Evolutionary conservation across 1,140 invertebrate species (phyloP), one percentile per base, ranked within the genome.

Genomic region (Panonychus citri): DNA sequence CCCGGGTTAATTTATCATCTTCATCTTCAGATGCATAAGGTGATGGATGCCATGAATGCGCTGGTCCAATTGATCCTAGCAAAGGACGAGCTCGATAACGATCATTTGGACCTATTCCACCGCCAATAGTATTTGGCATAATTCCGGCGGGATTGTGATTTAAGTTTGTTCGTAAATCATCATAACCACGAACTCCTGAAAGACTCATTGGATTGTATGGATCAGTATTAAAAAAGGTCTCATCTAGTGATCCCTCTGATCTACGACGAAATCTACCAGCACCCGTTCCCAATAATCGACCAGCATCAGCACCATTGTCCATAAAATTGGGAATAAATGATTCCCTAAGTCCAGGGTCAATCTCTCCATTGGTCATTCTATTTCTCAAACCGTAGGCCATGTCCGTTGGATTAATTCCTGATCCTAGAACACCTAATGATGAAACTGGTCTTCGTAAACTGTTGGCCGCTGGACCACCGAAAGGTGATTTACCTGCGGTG

Each of bases 21-120:
- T 69, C 69, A 37, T 71, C 71, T 54, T 74, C 74, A 52, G 70
- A 71, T 24, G 69, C 71, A 57, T 75, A 75, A 5, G 75, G 76
- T 1, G 75, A 76, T 3, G 76, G 75, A 60, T 77, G 74, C 75
- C 75, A 77, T 10, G 75, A 77, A 21, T 74, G 69, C 2, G 74
- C 19, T 28, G 50, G 53, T n/a, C 50, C 58, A 21, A 54, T 48
- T 19, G 43, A 39, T 34, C 56, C 55, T 46, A 24, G 58, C n/a
- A 13, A 34, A 24, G 52, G 17, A 24, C 46, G 42, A 53, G 51
- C 28, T 53, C 28, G 7, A 17, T 46, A n/a, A 24, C 15, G 17
- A 30, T 5, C 12, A 19, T n/a, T 10, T n/a, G n/a, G n/a, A 19
- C 43, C 12, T 19, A 54, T 28, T 49, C 37, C 40, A 43, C 56